Percentiles rank a stretch among this genome's conserved stretches.
phyloP scores from a whole-genome alignment of 2,888 invertebrate species.

The Ptilodon capucinus region DNA sequence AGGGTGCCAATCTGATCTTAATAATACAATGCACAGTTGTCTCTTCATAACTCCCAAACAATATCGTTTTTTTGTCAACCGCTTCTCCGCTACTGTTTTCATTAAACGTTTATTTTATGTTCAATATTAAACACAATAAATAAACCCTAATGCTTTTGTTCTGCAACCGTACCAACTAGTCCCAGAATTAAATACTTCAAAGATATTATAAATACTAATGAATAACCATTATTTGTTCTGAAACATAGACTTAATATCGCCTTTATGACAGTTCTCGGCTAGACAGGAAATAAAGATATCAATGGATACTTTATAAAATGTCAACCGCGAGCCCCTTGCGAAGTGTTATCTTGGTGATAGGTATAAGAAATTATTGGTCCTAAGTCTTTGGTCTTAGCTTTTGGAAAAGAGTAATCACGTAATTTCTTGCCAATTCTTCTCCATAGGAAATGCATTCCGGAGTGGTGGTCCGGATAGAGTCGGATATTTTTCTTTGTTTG shows the following conservation, averaged over 20 bases:
- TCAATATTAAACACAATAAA: slow-evolving; percentile 44
- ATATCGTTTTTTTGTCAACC: slow-evolving; percentile 67
- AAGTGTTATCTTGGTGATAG: no score
- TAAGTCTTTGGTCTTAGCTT: no score
- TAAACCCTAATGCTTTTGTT: slow-evolving; percentile 19
- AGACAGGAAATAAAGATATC: neutral
- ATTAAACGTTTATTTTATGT: slow-evolving; percentile 67
- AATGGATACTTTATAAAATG: no score
- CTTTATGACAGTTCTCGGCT: neutral
- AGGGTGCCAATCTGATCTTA: slow-evolving; percentile 56
- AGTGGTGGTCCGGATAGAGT: no score
- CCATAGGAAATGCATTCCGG: no score
- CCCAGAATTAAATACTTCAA: slow-evolving; percentile 3
- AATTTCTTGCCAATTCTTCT: no score
- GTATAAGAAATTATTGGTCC: no score
- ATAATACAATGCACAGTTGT: slow-evolving; percentile 48
- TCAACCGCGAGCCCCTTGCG: no score
- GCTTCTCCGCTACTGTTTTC: slow-evolving; percentile 51
- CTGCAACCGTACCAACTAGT: slow-evolving; percentile 5
- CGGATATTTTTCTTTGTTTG: no score
- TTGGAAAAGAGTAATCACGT: no score
- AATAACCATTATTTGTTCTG: slow-evolving; percentile 2
- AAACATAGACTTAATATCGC: neutral
- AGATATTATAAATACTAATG: slow-evolving; percentile 4
- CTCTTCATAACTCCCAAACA: slow-evolving; percentile 51